Base-by-base conservation (phyloP, 2,113 vertebrate genomes). In the Nicator chloris region DNA sequence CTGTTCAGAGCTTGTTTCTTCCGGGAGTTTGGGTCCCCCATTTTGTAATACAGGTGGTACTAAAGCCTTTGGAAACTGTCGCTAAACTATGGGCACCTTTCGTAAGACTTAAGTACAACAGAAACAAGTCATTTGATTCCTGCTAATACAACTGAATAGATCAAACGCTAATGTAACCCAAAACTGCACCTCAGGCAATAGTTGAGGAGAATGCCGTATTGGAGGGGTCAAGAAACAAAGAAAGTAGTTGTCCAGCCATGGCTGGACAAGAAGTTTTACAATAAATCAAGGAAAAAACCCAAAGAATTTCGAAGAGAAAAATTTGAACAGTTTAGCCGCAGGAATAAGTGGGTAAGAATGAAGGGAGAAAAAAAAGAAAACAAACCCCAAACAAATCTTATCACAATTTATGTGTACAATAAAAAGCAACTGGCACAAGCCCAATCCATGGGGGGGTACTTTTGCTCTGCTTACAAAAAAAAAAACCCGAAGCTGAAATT, bases 1-100 rank as follows among this genome's bases (percentile, higher is more conserved):
- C 99, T 98, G 98, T 99, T 99, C 98, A 99, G 98, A 98, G 99
- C 99, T 98, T 99, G 99, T 98, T 99, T 99, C 98, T 99, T 99
- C 98, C 99, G 99, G 98, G 99, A 99, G 98, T 99, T 99, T 98
- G 99, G 99, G 98, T 99, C 99, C 98, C 99, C 99, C 99, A 99
- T 99, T 98, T 98, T 99, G 97, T 97, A 98, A 98, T 95, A 98
- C 93, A 97, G 98, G 97, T 98, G 98, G 97, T 98, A 98, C 98
- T 96, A 98, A 98, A 98, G 98, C 98, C 98, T 98, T 98, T 97
- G 97, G 97, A 98, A 98, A 97, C 96, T 93, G 97, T 97, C 81
- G 84, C 98, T 98, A 98, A 97, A 97, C 97, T 98, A 97, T 96
- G 98, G 98, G 98, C 97, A 97, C 97, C 97, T 98, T 98, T 98